Evolutionary conservation across 1,140 invertebrate genomes (phyloP), one percentile per base, ranked within the genome.

Genomic region (Portunus trituberculatus): DNA sequence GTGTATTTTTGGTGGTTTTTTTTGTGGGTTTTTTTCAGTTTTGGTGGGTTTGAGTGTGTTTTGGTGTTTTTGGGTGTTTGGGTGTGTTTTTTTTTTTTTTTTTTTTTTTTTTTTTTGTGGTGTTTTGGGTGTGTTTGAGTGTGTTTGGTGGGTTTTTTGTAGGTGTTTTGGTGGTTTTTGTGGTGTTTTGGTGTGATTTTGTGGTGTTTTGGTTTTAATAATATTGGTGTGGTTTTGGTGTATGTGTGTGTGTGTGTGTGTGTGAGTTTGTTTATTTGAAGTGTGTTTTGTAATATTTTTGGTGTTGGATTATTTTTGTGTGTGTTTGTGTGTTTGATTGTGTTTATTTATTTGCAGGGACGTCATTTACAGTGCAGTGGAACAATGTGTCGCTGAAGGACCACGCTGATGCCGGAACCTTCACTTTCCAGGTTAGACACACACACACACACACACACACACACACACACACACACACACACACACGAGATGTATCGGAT

Each of bases 301-400:
- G 39, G n/a, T 39, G 39, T 39, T 39, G n/a, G n/a, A n/a, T n/a
- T 39, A 6, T 39, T 39, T 39, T 1, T 39, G 39, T 39, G 39
- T 4, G 20, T n/a, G 76, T n/a, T 0, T n/a, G 76, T 86, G 4
- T 86, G 12, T 86, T 0, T 86, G 14, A 32, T 48, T 89, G 87
- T 89, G 6, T 45, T 39, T 39, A 45, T 8, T 32, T 45, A 0
- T 89, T 28, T 28, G 28, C 97, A 99, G 99, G 98, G 67, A 98
- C 98, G 10, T 97, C 98, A 3, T 99, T 99, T 96, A 98, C 98
- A 1, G 99, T 99, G 0, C 98, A 99, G 96, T 99, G 99, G 99
- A 98, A 99, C 96, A 98, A 99, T 96, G 99, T 99, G 0, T 97
- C 97, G 0, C 97, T 99, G 8, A 98, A 99, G 97, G 99, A 99